Percentiles rank a stretch among this genome's conserved stretches.
Conservation (phyloP, 2,113 vertebrate genomes). For the Melanocharis versteri region DNA sequence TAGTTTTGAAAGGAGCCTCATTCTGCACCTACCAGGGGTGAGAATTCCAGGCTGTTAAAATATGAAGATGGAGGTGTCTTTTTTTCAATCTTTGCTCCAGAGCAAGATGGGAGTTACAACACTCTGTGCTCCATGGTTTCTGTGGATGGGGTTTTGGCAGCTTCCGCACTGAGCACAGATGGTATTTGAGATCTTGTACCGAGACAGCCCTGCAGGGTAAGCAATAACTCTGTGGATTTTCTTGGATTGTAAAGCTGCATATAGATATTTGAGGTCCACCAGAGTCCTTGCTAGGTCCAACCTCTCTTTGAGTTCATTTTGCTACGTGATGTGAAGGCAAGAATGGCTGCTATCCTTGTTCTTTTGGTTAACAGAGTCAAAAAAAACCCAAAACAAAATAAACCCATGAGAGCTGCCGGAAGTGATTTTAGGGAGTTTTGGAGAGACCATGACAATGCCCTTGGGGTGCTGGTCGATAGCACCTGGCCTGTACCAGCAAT, state of each 20-base stretch:
- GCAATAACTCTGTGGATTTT: not conserved
- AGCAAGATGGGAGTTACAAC: not conserved
- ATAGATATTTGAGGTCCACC: not conserved
- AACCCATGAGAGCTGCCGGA: not conserved
- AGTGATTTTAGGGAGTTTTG: not conserved
- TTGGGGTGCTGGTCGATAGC: accelerated
- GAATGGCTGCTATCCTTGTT: not conserved
- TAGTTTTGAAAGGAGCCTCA: not conserved
- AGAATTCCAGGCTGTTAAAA: not conserved
- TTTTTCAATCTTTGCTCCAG: not conserved
- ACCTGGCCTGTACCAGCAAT: not conserved
- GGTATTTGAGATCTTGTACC: slow-evolving; percentile 1
- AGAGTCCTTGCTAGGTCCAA: not conserved
- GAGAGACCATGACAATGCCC: not conserved
- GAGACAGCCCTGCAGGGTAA: not conserved
- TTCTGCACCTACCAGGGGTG: not conserved
- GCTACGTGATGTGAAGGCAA: not conserved
- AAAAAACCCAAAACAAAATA: not conserved
- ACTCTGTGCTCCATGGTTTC: not conserved
- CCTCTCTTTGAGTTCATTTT: not conserved
- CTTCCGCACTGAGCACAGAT: not conserved
- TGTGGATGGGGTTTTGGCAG: not conserved
- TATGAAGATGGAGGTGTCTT: not conserved
- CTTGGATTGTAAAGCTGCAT: not conserved
- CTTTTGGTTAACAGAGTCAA: not conserved